Evolutionary conservation across 2,888 invertebrate species (phyloP), one percentile per base, ranked within the genome.

Genomic region (Pollenia angustigena): DNA sequence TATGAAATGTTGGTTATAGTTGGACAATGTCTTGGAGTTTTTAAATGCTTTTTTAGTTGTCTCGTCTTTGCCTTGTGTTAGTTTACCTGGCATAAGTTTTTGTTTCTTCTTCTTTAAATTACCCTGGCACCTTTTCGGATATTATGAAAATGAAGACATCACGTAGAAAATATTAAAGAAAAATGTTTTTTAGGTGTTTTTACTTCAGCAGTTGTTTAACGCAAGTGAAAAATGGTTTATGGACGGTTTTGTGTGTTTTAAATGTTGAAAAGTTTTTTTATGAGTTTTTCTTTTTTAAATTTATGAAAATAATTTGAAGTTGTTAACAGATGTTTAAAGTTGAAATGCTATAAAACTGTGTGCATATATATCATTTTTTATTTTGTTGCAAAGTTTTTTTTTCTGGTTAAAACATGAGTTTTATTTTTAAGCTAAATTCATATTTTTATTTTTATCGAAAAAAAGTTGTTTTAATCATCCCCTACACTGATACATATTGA

Each of bases 101-200:
- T 32, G 1, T 32, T 32, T 32, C 32, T 32, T 32, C 32, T 32
- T 32, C 32, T 32, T 32, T 10, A 52, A 69, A 69, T 71, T 64
- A 66, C 56, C 54, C 62, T 64, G 78, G 66, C 66, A 60, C 68
- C 42, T 81, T 75, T 74, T 42, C 40, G 42, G n/a, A 11, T 16
- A 46, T 10, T 18, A 68, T 32, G 52, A 71, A 82, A 78, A 71
- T 72, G 11, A 83, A 66, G 66, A 83, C 46, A 50, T 83, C 83
- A 78, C 71, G 83, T 83, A 78, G 56, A 50, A 83, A 72, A 48
- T 64, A 18, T 71, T 69, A 32, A 32, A 32, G 6, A 32, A 6
- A 32, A 32, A 32, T 6, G 4, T 32, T 68, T 50, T 79, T 3
- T 1, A 42, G 32, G 32, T 48, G 8, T 50, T 62, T n/a, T 46